These are phyloP conservation scores for Phymatocera aterrima DNA, from an alignment of 2,888 invertebrate genomes.

Conservation along the genomic window DNA sequence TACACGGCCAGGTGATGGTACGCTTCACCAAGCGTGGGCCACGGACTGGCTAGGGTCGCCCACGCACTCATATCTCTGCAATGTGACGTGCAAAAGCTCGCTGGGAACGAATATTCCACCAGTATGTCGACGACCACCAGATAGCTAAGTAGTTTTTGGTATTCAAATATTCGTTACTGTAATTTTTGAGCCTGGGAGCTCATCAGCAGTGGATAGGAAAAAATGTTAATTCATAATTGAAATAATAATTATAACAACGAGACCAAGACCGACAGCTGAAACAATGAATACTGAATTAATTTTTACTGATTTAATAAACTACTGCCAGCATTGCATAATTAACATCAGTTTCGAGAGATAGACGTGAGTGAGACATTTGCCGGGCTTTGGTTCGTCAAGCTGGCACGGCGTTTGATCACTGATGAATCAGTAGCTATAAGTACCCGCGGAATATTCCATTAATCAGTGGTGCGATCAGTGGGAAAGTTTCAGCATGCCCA, in stretches of 20 bases:
- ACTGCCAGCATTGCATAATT: too few species aligned
- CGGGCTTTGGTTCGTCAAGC: too few species aligned
- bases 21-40: constrained; percentile 13
- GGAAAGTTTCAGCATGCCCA: too few species aligned
- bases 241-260: not conserved
- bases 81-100: not conserved
- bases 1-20: not conserved
- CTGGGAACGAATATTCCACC: not conserved
- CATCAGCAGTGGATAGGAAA: not conserved
- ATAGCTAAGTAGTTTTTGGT: constrained; percentile 28
- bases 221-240: constrained; percentile 31
- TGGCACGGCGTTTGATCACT: too few species aligned
- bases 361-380: too few species aligned
- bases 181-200: not conserved
- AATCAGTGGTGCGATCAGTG: too few species aligned
- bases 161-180: not conserved
- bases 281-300: too few species aligned
- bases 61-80: constrained; percentile 3
- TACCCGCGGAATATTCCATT: too few species aligned
- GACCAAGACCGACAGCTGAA: too few species aligned
- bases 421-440: too few species aligned
- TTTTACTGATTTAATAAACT: too few species aligned
- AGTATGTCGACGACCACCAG: constrained; percentile 34
- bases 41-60: constrained; percentile 24
- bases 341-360: too few species aligned